A percentile compares a stretch with the other conserved stretches of the same genome.
These are phyloP conservation scores for Notospermus geniculatus DNA, from an alignment of 1,140 invertebrate species.

Conservation along the genomic window DNA sequence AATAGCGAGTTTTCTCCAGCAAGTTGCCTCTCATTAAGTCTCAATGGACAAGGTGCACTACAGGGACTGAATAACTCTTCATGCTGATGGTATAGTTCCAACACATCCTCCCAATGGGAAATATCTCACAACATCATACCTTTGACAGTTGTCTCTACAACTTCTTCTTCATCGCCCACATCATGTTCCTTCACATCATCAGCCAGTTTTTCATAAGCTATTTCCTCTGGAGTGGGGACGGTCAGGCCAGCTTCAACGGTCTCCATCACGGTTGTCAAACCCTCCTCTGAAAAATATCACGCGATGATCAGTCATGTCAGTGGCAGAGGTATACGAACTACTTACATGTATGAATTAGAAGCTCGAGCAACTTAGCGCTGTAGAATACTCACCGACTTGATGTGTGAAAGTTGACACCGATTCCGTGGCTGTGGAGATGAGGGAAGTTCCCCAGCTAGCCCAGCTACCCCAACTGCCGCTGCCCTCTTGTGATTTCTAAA, in stretches of 20 bases:
- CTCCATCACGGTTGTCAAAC: conserved; percentile 72
- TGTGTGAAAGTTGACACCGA: conserved; percentile 72
- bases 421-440: conserved; percentile 70
- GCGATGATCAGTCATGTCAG: conserved; percentile 10
- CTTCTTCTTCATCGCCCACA: conserved; percentile 15
- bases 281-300: conserved; percentile 59
- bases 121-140: too few relatives aligned
- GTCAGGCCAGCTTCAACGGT: conserved; percentile 67
- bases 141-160: conserved; percentile 5
- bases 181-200: conserved; percentile 23
- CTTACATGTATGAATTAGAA: too few relatives aligned
- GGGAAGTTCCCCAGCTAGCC: conserved; percentile 66
- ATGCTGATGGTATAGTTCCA: too few relatives aligned
- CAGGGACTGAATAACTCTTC: too few relatives aligned
- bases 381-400: conserved; percentile 70
- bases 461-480: conserved; percentile 61
- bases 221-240: conserved; percentile 72
- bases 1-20: too few relatives aligned
- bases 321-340: too few relatives aligned
- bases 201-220: conserved; percentile 59
- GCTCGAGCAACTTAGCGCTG: too few relatives aligned
- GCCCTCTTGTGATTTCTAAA: conserved; percentile 1
- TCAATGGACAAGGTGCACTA: too few relatives aligned
- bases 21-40: too few relatives aligned
- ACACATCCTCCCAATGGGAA: too few relatives aligned